phyloP scores from a whole-genome alignment of 1,140 invertebrate species.

The Caenorhabditis elegans region WBcel235 BX284605.5:9871001-9871500 shows the following conservation, averaged over 20 bases:
- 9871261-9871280: background rate
- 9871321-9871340: background rate
- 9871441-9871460: background rate
- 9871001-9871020: constrained; percentile 6
- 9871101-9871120: constrained; percentile 15
- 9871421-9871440: background rate
- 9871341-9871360: background rate
- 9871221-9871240: background rate
- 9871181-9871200: background rate
- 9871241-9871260: background rate
- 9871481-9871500: background rate
- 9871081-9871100: background rate
- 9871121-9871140: background rate
- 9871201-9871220: background rate
- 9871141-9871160: background rate
- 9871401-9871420: background rate
- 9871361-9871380: background rate
- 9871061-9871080: no score
- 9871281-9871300: background rate
- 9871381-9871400: background rate
- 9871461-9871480: background rate
- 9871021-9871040: background rate
- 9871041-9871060: background rate
- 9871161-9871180: background rate
- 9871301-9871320: background rate